Base-by-base conservation (phyloP, 2,888 invertebrate species). In the Lottia scabra region DNA sequence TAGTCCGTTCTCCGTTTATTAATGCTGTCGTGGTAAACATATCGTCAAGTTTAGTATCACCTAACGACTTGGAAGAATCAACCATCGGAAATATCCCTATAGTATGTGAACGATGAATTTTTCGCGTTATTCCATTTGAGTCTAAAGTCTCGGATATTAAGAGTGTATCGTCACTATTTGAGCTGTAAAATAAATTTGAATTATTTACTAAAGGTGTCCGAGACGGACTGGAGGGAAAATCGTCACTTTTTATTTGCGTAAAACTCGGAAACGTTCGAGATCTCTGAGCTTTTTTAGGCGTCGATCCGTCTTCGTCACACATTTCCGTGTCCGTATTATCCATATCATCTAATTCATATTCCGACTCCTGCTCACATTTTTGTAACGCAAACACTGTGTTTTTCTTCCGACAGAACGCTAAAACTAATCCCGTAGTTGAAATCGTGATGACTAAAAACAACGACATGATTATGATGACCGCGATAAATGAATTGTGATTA, bases 391-490 rank as follows among this genome's bases (percentile, higher is more conserved):
- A 88, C 27, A 88, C 87, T 0, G 85, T 78, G 80, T 88, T 88
- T 69, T 85, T 85, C 74, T 88, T 88, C 71, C 82, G 79, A 72
- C 87, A 88, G 79, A 87, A 87, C 23, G 87, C 80, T 19, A 88
- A 72, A 10, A 88, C 76, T 4, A 85, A 82, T 0, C 81, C 81
- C 0, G 87, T 84, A 15, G 87, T 76, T 0, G 83, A 78, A 15
- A 88, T 56, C 3, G 87, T 87, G 19, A 87, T 76, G 62, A 83
- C 81, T 64, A 87, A 76, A 67, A 88, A 87, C 19, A 88, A 76
- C n/a, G 82, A 80, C 71, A 85, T 82, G 12, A 87, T 81, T 6
- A 82, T 80, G 3, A 87, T 62, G 8, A 86, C 82, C 8, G 80
- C 82, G 66, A 79, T 77, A 72, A 79, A 71, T 23, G 75, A 76